Evolutionary conservation across 1,140 invertebrate genomes (phyloP).

Genomic region (Solenopsis fugax): DNA sequence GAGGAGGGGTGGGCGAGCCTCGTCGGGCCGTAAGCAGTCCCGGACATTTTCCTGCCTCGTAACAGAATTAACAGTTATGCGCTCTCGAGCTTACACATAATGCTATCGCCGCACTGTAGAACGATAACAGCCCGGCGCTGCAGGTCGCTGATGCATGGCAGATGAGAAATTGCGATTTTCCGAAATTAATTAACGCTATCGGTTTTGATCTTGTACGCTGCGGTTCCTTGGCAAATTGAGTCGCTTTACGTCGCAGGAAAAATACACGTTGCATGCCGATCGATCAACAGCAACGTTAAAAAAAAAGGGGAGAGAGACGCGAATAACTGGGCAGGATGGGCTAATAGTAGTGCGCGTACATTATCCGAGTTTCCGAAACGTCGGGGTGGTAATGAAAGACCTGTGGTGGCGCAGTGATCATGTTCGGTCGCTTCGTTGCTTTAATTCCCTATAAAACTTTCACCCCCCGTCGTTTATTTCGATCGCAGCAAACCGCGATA

Average conservation of each 20-base stretch:
- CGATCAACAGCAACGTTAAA: background rate
- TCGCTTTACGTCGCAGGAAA: background rate
- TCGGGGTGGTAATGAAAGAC: background rate
- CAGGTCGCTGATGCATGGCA: background rate
- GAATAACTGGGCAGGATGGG: background rate
- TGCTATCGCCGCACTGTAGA: conserved; percentile 30
- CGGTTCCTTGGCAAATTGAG: background rate
- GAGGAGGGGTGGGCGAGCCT: background rate
- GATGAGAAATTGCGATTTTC: conserved; percentile 28
- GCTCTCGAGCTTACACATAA: conserved; percentile 8
- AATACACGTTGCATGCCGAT: background rate
- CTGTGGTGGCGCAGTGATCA: background rate
- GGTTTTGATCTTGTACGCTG: background rate
- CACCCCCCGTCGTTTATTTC: background rate
- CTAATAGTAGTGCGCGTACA: conserved; percentile 6
- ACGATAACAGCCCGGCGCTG: conserved; percentile 28
- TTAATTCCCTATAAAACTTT: conserved; percentile 19
- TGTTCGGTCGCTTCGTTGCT: background rate
- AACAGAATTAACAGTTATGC: conserved; percentile 60
- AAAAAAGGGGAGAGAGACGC: background rate
- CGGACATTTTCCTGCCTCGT: conserved; percentile 35
- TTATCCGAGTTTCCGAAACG: conserved; percentile 22
- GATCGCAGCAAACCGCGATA: background rate
- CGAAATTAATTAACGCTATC: conserved; percentile 22
- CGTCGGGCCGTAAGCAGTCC: conserved; percentile 23